Conservation (phyloP, 2,888 invertebrate species). For the Drosophila falleni region DNA sequence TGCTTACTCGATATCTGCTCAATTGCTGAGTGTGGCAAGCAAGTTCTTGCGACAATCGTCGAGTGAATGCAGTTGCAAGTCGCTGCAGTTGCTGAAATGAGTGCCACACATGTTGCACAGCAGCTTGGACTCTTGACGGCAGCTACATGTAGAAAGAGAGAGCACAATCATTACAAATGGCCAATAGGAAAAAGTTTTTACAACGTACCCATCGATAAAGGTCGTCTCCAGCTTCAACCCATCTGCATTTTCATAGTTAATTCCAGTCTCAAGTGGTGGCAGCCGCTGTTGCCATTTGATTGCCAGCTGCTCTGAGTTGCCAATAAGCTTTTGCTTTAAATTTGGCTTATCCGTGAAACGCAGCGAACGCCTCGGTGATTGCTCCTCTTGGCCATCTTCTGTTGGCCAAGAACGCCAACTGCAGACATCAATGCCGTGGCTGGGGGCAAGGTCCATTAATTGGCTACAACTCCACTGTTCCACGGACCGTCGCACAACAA, state of each 20-base stretch:
- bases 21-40: slow-evolving; percentile 34
- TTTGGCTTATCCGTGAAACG: slow-evolving; percentile 43
- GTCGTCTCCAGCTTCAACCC: slow-evolving; percentile 18
- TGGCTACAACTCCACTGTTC: slow-evolving; percentile 37
- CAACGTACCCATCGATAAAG: slow-evolving; percentile 58
- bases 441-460: slow-evolving; percentile 39
- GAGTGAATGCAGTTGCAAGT: slow-evolving; percentile 47
- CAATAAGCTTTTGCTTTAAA: slow-evolving; percentile 34
- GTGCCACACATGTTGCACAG: slow-evolving; percentile 57
- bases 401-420: slow-evolving; percentile 46
- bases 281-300: slow-evolving; percentile 44
- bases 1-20: slow-evolving; percentile 11
- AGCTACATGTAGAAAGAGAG: slow-evolving; percentile 22
- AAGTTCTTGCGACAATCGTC: slow-evolving; percentile 54
- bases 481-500: slow-evolving; percentile 42
- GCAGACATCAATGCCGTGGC: slow-evolving; percentile 24
- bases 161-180: slow-evolving; percentile 56
- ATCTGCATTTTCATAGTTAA: background rate
- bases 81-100: slow-evolving; percentile 23
- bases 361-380: slow-evolving; percentile 36
- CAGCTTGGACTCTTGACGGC: slow-evolving; percentile 1
- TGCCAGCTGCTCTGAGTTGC: slow-evolving; percentile 26
- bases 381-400: background rate
- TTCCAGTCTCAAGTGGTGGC: slow-evolving; percentile 45
- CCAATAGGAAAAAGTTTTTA: slow-evolving; percentile 58